Evolutionary conservation across 2,888 invertebrate genomes (phyloP), one percentile per base, ranked within the genome.

Genomic region (Aphodius granarius): DNA sequence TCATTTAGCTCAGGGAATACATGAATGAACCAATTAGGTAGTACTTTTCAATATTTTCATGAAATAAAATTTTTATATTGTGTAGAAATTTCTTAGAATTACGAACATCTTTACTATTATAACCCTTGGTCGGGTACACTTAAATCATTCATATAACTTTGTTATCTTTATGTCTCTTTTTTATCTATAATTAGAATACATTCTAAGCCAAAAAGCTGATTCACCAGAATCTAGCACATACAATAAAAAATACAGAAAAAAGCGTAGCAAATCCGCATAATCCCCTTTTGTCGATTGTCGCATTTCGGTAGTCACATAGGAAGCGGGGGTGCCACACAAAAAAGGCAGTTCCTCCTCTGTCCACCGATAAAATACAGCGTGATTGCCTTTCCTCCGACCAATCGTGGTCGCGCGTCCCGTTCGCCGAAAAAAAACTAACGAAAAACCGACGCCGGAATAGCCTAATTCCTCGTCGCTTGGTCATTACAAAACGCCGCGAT

Each of bases 401-500:
- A 68, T 68, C 16, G 63, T 63, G n/a, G n/a, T n/a, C n/a, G n/a
- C 9, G 2, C 1, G 2, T 6, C 6, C 1, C 43, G 6, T 3
- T 43, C 43, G 43, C 9, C 43, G 0, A 6, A 13, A 43, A 43
- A 43, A 43, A 43, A 43, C 43, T 43, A 43, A 43, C 43, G 9
- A 43, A 43, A 43, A 43, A 43, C 43, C 66, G 66, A 18, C 18
- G 13, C 18, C 66, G 21, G 21, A 68, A 68, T 20, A 68, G 81
- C 81, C 80, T 79, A 77, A 78, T 81, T 81, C 81, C 80, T 83
- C 80, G 81, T 77, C 78, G 72, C 75, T 79, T 82, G 86, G 86
- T 85, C 86, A 86, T 87, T 86, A 87, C 84, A 85, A 87, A 87
- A 86, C 87, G 86, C 86, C 86, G 85, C 84, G 85, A 85, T 86